Base-by-base conservation (phyloP, 2,888 invertebrate genomes). In the Eudemis profundana region DNA sequence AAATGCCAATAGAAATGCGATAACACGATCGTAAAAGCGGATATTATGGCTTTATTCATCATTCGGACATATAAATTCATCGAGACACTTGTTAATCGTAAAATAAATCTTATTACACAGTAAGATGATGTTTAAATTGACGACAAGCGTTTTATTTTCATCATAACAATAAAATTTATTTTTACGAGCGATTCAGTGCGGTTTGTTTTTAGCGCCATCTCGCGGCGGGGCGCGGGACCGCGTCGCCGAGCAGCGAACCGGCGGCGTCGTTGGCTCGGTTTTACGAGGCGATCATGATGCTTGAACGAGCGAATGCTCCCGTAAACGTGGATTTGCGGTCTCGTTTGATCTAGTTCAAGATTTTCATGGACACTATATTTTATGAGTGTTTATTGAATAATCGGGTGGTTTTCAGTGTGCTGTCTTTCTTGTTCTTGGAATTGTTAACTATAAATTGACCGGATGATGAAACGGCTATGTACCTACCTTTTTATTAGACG, bases 121-220 rank as follows among this genome's bases (percentile, higher is more conserved):
- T 91, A 86, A 91, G 91, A 90, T 91, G 84, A 90, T 89, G 90
- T 92, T 91, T 89, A 91, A 92, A 92, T 91, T 90, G 92, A 91
- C 87, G 91, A 90, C 91, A 90, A 90, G 90, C 90, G 91, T 92
- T 92, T 92, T 92, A 92, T 92, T 91, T 90, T 90, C 89, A 85
- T 89, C 90, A 92, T 92, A 92, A 92, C 91, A 92, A 92, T 92
- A 92, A 92, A 91, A 90, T 92, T 92, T 89, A 90, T 89, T 92
- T 92, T 92, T 92, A 92, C 83, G 89, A 88, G 82, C 85, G 69
- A 46, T 71, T 76, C 80, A 81, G 80, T 78, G 75, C 61, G 78
- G 79, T 75, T 64, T 82, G 73, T 74, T 75, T 77, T 77, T 72
- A 82, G 82, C 86, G 90, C 88, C 92, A 92, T 81, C 92, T 92